Conservation (phyloP, 2,797 vertebrate species). For the Loriculus beryllinus region DNA sequence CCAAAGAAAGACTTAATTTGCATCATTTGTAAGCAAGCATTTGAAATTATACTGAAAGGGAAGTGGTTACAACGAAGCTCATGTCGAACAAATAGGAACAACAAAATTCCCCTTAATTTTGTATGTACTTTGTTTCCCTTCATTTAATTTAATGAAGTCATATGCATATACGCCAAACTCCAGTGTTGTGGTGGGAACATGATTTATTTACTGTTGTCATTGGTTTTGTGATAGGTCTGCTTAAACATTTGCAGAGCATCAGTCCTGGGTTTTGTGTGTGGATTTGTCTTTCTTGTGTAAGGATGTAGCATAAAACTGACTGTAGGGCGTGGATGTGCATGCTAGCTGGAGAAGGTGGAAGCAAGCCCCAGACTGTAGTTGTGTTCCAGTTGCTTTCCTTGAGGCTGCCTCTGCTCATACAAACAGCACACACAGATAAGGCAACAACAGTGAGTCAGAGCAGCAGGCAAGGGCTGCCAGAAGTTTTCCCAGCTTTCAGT, state of each 20-base stretch:
- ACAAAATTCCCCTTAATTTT: not conserved
- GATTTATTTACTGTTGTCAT: not conserved
- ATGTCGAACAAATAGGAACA: not conserved
- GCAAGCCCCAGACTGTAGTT: not conserved
- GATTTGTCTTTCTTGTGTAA: not conserved
- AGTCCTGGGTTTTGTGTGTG: not conserved
- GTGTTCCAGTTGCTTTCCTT: not conserved
- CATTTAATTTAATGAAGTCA: not conserved
- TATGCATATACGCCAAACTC: not conserved
- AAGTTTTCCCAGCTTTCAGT: not conserved
- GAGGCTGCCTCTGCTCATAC: not conserved
- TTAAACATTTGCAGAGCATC: not conserved
- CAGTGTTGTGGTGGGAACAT: not conserved
- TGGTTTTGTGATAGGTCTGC: not conserved
- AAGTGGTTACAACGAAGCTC: not conserved
- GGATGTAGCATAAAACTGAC: not conserved
- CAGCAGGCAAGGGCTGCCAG: not conserved
- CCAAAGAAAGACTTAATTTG: conserved; percentile 46
- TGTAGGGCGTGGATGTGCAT: fast-evolving
- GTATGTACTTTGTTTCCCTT: not conserved
- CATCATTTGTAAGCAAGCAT: conserved; percentile 12
- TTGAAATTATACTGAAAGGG: conserved; percentile 4
- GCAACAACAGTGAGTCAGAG: not conserved
- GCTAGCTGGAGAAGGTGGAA: not conserved
- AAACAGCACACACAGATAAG: fast-evolving